phyloP scores from a whole-genome alignment of 2,888 invertebrate species.

The Drosophila stalkeri region DNA sequence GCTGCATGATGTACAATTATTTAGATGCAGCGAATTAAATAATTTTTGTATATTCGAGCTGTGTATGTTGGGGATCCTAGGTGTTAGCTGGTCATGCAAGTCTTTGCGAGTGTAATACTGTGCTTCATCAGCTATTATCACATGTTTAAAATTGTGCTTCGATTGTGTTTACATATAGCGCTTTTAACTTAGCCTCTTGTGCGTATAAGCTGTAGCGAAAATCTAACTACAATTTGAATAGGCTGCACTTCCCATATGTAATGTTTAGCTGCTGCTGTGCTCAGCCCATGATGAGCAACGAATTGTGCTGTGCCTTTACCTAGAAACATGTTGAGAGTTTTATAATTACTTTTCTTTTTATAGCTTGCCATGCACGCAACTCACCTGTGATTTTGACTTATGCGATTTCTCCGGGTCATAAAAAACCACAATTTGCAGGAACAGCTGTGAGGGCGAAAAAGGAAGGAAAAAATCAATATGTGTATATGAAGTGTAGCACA shows the following conservation, averaged over 20 bases:
- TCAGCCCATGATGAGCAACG: constrained; percentile 50
- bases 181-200: constrained; percentile 22
- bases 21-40: not conserved
- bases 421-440: constrained; percentile 27
- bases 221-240: constrained; percentile 8
- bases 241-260: constrained; percentile 15
- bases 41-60: not conserved
- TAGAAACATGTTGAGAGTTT: constrained; percentile 21
- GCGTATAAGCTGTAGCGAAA: constrained; percentile 6
- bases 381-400: constrained; percentile 37
- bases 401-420: constrained; percentile 15
- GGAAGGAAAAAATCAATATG: constrained; percentile 45
- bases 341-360: constrained; percentile 14
- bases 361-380: constrained; percentile 14
- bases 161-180: constrained; percentile 23
- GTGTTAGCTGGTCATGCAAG: constrained; percentile 2
- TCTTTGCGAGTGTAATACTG: constrained; percentile 30
- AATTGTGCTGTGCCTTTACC: constrained; percentile 18
- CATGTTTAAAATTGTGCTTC: constrained; percentile 37
- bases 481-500: constrained; percentile 28
- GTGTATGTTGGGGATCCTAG: not conserved
- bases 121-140: constrained; percentile 40
- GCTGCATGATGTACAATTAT: constrained; percentile 57
- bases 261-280: constrained; percentile 3
- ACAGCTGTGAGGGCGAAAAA: constrained; percentile 20